Percentiles rank a stretch among this genome's conserved stretches.
These are phyloP conservation scores for Sesia bembeciformis DNA, from an alignment of 2,888 invertebrate species.

Conservation along the genomic window DNA sequence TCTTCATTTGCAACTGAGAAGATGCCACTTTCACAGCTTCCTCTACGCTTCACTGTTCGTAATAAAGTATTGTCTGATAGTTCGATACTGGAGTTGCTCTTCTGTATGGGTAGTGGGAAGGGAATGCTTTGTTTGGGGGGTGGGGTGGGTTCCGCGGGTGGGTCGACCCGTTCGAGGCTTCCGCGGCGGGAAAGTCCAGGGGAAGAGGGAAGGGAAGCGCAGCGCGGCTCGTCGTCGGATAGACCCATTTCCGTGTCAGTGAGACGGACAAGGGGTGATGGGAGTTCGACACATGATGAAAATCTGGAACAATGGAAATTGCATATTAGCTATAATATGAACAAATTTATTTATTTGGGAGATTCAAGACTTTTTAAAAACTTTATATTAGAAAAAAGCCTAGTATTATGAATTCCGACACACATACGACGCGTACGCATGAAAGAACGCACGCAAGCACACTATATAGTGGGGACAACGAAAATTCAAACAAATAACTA, in stretches of 20 bases:
- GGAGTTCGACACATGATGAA: slow-evolving; percentile 85
- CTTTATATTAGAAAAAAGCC: too few relatives aligned
- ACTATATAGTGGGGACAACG: too few relatives aligned
- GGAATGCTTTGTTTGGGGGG: slow-evolving; percentile 3
- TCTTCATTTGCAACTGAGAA: slow-evolving; percentile 91
- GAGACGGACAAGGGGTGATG: slow-evolving; percentile 75
- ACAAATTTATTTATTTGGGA: too few relatives aligned
- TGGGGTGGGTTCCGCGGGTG: slow-evolving; percentile 19
- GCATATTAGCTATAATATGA: too few relatives aligned
- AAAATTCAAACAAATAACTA: too few relatives aligned
- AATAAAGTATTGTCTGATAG: slow-evolving; percentile 18
- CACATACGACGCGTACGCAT: too few relatives aligned
- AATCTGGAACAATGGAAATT: slow-evolving; percentile 62
- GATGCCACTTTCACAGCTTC: slow-evolving; percentile 92
- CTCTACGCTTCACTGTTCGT: slow-evolving; percentile 77
- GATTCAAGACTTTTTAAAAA: too few relatives aligned
- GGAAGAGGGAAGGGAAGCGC: slow-evolving; percentile 51
- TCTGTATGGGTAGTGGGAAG: slow-evolving; percentile 7
- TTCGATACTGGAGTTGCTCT: slow-evolving; percentile 22
- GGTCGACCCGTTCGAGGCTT: slow-evolving; percentile 21
- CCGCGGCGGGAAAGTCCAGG: slow-evolving; percentile 41
- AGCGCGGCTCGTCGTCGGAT: slow-evolving; percentile 4
- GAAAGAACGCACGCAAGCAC: too few relatives aligned
- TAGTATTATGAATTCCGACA: too few relatives aligned
- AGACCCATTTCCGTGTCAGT: slow-evolving; percentile 3